phyloP scores from a whole-genome alignment of 2,888 invertebrate species.

The Plagodis pulveraria region DNA sequence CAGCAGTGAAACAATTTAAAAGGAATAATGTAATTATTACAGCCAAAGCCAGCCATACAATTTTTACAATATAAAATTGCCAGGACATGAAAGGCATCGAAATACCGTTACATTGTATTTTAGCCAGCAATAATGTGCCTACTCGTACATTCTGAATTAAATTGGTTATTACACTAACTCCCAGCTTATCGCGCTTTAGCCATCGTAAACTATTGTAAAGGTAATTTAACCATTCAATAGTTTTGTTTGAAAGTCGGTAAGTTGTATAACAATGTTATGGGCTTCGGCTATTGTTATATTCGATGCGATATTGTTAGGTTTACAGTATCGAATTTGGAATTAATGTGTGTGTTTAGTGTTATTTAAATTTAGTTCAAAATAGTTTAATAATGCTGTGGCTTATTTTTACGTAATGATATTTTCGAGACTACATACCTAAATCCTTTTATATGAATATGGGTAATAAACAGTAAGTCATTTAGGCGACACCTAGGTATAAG shows the following conservation, averaged over 20 bases:
- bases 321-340: constrained; percentile 22
- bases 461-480: no score
- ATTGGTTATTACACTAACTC: constrained; percentile 55
- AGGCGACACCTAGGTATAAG: no score
- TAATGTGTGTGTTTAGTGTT: constrained; percentile 16
- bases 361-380: constrained; percentile 1
- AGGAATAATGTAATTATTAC: constrained; percentile 3
- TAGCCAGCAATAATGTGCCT: constrained; percentile 47
- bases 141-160: constrained; percentile 59
- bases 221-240: constrained; percentile 64
- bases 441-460: no score
- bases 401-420: no score
- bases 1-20: no score
- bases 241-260: constrained; percentile 42
- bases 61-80: constrained; percentile 25
- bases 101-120: constrained; percentile 36
- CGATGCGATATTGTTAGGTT: constrained; percentile 21
- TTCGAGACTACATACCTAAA: no score
- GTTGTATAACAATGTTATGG: constrained; percentile 36
- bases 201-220: constrained; percentile 56
- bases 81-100: constrained; percentile 20
- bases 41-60: constrained; percentile 8
- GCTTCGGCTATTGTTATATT: constrained; percentile 38
- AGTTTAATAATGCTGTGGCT: no score
- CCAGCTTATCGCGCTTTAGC: constrained; percentile 54